Conservation (phyloP, 2,888 invertebrate species). For the Maniola hyperantus region DNA sequence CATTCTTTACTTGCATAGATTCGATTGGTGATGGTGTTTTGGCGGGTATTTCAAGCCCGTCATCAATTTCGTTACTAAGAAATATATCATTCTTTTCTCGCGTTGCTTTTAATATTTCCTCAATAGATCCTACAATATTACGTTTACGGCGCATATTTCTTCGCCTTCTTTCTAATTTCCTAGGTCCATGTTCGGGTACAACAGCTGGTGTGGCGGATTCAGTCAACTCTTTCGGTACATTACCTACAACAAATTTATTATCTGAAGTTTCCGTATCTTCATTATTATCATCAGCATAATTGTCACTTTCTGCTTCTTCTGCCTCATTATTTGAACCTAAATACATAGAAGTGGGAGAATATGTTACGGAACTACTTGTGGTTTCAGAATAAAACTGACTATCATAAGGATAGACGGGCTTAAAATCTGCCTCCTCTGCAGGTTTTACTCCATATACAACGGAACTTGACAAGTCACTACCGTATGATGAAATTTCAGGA, state of each 20-base stretch:
- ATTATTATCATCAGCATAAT: conserved; percentile 58
- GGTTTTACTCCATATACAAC: conserved; percentile 76
- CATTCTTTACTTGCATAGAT: conserved; percentile 40
- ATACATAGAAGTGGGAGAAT: conserved; percentile 75
- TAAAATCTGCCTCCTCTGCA: conserved; percentile 69
- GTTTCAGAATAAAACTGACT: conserved; percentile 70
- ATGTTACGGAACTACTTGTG: conserved; percentile 66
- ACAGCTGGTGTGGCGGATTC: conserved; percentile 82
- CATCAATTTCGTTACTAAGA: conserved; percentile 77
- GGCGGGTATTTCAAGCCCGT: conserved; percentile 54
- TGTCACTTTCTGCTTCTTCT: conserved; percentile 60
- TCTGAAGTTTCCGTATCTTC: conserved; percentile 55
- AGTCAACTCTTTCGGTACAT: conserved; percentile 82
- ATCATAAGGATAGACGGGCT: conserved; percentile 76
- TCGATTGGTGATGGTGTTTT: conserved; percentile 51
- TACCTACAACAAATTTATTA: conserved; percentile 86
- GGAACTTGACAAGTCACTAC: conserved; percentile 63
- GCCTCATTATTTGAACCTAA: conserved; percentile 71
- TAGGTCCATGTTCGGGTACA: conserved; percentile 86
- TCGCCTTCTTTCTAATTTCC: conserved; percentile 66
- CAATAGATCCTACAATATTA: conserved; percentile 65
- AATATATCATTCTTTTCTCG: conserved; percentile 69
- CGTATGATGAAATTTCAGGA: conserved; percentile 62
- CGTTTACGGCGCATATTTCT: conserved; percentile 53
- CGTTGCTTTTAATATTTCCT: conserved; percentile 67